These are phyloP conservation scores for Bombyx huttoni DNA, from an alignment of 2,888 invertebrate genomes.

Conservation along the genomic window DNA sequence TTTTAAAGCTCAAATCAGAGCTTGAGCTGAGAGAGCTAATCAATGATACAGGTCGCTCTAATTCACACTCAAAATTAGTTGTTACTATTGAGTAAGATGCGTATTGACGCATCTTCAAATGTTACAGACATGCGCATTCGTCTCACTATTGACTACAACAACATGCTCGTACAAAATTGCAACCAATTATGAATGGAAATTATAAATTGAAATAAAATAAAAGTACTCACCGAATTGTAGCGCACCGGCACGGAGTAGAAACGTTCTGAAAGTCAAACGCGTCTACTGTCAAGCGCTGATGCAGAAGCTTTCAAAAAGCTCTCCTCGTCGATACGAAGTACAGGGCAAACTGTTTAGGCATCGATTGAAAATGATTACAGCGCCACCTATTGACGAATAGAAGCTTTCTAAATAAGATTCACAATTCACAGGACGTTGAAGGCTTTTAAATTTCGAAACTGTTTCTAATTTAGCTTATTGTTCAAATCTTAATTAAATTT, in stretches of 20 bases:
- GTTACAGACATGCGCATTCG: no score
- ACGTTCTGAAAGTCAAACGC: slow-evolving; percentile 3
- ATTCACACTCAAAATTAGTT: no score
- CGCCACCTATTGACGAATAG: slow-evolving; percentile 44
- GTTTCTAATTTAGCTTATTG: no score
- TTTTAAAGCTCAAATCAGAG: no score
- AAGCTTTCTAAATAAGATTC: slow-evolving; percentile 6
- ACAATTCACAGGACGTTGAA: no score
- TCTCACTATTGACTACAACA: neutral
- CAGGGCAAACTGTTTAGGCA: slow-evolving; percentile 14
- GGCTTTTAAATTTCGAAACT: no score
- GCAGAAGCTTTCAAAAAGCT: slow-evolving; percentile 22
- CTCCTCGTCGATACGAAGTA: neutral
- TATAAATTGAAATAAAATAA: neutral
- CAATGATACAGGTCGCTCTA: no score
- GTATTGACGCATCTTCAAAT: no score
- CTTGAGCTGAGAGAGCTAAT: no score
- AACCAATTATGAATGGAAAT: slow-evolving; percentile 3
- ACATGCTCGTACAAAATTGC: neutral
- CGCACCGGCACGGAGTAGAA: neutral
- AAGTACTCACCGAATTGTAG: slow-evolving; percentile 8
- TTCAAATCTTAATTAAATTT: no score
- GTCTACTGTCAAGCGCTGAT: slow-evolving; percentile 11
- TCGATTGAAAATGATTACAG: slow-evolving; percentile 3
- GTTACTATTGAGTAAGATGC: no score